Evolutionary conservation across 1,140 invertebrate species (phyloP).

Genomic region (Trypoxylus dichotomus): DNA sequence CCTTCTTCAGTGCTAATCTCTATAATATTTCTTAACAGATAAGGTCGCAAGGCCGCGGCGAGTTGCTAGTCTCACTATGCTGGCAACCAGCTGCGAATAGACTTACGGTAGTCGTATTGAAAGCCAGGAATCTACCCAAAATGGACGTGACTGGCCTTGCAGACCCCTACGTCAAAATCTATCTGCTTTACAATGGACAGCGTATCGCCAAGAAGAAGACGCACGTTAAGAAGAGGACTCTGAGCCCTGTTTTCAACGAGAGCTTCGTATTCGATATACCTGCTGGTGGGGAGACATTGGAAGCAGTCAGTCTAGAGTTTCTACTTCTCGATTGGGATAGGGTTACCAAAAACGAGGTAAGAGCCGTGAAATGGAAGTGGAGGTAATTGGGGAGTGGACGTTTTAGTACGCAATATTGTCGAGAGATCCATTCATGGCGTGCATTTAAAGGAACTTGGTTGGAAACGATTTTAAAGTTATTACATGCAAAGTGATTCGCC

Average conservation of each 20-base stretch:
- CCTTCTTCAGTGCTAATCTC: too few species aligned
- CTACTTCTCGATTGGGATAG: constrained; percentile 95
- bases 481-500: too few species aligned
- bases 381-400: too few species aligned
- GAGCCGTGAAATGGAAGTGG: too few species aligned
- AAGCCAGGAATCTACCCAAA: constrained; percentile 90
- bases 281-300: constrained; percentile 73
- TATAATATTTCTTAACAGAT: constrained; percentile 62
- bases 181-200: constrained; percentile 90
- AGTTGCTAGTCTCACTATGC: constrained; percentile 88
- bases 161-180: constrained; percentile 96
- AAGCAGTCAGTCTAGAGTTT: constrained; percentile 90
- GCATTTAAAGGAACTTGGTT: too few species aligned
- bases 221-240: constrained; percentile 95
- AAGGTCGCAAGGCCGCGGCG: constrained; percentile 83
- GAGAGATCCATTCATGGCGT: too few species aligned
- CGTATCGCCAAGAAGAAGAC: constrained; percentile 99
- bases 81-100: constrained; percentile 91
- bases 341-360: constrained; percentile 95
- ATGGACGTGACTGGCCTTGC: constrained; percentile 95
- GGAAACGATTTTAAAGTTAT: too few species aligned
- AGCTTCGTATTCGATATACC: constrained; percentile 90
- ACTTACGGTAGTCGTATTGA: constrained; percentile 87
- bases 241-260: constrained; percentile 98
- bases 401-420: too few species aligned